Evolutionary conservation across 2,888 invertebrate species (phyloP), one percentile per base, ranked within the genome.

Genomic region (Rotaria sp.): DNA sequence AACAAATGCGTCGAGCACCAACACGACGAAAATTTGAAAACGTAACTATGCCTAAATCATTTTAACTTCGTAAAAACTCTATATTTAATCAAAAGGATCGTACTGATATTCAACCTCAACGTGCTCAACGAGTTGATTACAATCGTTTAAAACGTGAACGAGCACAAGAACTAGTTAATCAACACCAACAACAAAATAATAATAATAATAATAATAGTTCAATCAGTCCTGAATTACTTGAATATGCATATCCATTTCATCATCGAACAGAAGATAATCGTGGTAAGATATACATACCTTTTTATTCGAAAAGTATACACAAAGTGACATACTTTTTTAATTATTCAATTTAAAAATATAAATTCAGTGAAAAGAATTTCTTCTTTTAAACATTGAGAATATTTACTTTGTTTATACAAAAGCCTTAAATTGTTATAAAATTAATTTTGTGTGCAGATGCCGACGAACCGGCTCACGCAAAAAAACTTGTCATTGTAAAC

Each of bases 61-160:
- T 52, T 52, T 11, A 24, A 52, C 4, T 52, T 24, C 3, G 24
- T 52, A 24, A 24, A 24, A 52, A 24, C 24, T 52, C 8, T 52
- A 24, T 52, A 52, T 80, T 26, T 45, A 24, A 26, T 75, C 26
- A 2, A n/a, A 13, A 80, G 80, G 45, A 80, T 45, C 80, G 80
- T n/a, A 38, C 24, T 26, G 45, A 41, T 26, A 26, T 26, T 45
- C 26, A 41, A 45, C 11, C 45, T 26, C 80, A 24, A 80, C 67
- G 67, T 67, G 67, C 15, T 21, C 67, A 67, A 67, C 10, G 45
- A n/a, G 80, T 80, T 24, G 80, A 80, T 80, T 80, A 80, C 15
- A 80, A 80, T 80, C 41, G 45, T 45, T 45, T 80, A 45, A 80
- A 80, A 80, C 80, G 35, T 45, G 45, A 80, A 45, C 80, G 80